Evolutionary conservation across 2,797 vertebrate genomes (phyloP), one percentile per base, ranked within the genome.

Genomic region (Rhabdophis nuchalis): DNA sequence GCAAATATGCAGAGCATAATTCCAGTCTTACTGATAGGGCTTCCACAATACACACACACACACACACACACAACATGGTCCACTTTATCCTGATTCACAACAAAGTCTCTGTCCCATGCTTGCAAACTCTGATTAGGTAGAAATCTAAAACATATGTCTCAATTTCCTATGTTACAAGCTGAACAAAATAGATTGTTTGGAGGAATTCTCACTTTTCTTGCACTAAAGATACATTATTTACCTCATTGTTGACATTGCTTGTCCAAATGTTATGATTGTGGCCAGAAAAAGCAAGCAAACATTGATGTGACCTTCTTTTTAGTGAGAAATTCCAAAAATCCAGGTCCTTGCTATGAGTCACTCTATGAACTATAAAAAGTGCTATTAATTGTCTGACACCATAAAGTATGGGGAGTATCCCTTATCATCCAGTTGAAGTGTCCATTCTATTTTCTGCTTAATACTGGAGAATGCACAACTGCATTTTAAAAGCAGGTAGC

Each of bases 241-340:
- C 41, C n/a, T 32, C 18, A 12, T 60, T 87, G 61, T 87, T 60
- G 61, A 82, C 46, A 41, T 90, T 88, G 88, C 54, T 54, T 88
- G 27, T 82, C 92, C 92, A 88, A 86, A 92, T 90, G 89, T 92
- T 72, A 64, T 46, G 57, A 64, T 36, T 92, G 41, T 92, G 85
- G 64, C 77, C 41, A 85, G 64, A 86, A 93, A 87, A 50, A 90
- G 50, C 4, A 25, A 87, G 6, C 68, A 87, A 16, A 60, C 56
- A 82, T 61, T 92, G 89, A 60, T 54, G 85, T 23, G 85, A 77
- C 54, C 16, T 36, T 23, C 6, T 77, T 82, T 68, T 61, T 36
- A 52, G 41, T 82, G 85, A 90, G 61, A 90, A 87, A 77, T 61
- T 53, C 54, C 89, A 92, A 46, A 89, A 46, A 85, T n/a, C 41